Evolutionary conservation across 2,113 vertebrate species (phyloP).

Genomic region (Caloenas nicobarica): DNA sequence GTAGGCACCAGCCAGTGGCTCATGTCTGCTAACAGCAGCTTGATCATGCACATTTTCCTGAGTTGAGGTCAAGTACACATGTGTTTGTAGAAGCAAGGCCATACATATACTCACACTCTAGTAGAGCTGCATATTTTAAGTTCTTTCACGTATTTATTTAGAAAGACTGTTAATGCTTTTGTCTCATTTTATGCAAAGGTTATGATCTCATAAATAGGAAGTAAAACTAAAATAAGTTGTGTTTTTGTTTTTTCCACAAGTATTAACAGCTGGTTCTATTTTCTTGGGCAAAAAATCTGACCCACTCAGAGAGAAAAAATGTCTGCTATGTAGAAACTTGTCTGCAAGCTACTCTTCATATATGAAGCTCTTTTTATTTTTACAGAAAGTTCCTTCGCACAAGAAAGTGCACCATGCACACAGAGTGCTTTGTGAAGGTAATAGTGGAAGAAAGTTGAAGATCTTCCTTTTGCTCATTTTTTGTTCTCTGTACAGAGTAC

Average conservation of each 20-base stretch:
- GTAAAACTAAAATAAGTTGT: neutral
- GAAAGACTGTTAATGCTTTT: neutral
- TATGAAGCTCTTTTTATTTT: neutral
- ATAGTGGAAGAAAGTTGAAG: neutral
- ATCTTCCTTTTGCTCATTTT: neutral
- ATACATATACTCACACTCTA: neutral
- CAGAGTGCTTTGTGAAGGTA: neutral
- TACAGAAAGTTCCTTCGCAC: neutral
- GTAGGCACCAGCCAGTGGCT: neutral
- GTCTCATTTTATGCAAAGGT: neutral
- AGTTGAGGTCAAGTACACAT: neutral
- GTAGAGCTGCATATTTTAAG: neutral
- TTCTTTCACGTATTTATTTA: neutral
- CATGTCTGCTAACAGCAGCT: neutral
- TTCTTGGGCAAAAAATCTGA: neutral
- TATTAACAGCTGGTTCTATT: neutral
- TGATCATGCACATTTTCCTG: neutral
- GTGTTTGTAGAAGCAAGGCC: neutral
- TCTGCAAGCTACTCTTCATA: neutral
- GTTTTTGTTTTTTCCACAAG: neutral
- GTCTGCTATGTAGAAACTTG: neutral
- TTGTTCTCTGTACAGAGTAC: neutral
- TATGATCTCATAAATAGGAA: neutral
- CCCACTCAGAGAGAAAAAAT: neutral
- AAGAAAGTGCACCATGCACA: neutral